phyloP scores from a whole-genome alignment of 2,888 invertebrate species.

The Ommatoiulus sabulosus region DNA sequence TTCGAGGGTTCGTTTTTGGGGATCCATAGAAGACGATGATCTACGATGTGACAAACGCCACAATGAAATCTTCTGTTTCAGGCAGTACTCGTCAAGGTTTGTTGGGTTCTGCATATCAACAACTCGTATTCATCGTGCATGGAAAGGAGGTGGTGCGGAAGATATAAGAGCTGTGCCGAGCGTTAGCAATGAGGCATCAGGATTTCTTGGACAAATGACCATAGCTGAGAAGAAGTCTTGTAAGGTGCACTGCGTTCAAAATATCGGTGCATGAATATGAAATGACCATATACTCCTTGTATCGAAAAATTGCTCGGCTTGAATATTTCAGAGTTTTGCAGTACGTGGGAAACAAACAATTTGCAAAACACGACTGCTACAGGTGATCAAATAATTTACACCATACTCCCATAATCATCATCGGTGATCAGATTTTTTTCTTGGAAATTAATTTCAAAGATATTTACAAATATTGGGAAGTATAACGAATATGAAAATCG shows the following conservation, averaged over 20 bases:
- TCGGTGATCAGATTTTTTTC: no score
- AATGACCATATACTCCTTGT: background rate
- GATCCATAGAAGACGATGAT: slow-evolving; percentile 11
- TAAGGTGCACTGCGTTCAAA: background rate
- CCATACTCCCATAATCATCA: no score
- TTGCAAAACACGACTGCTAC: no score
- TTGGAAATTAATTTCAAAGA: no score
- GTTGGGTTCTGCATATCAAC: slow-evolving; percentile 49
- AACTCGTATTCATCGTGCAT: background rate
- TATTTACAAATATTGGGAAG: no score
- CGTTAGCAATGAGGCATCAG: background rate
- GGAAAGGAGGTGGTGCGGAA: background rate
- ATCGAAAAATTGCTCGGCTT: no score
- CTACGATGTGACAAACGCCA: slow-evolving; percentile 46
- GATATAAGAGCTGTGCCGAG: background rate
- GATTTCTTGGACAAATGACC: background rate
- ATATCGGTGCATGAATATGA: background rate
- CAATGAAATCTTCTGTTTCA: slow-evolving; percentile 51
- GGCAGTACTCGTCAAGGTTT: slow-evolving; percentile 42
- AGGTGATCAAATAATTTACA: no score
- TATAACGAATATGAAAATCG: no score
- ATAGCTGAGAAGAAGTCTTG: background rate
- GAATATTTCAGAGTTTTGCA: no score
- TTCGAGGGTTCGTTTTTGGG: slow-evolving; percentile 41
- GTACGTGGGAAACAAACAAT: no score